Evolutionary conservation across 2,113 vertebrate species (phyloP).

Genomic region (Oplegnathus fasciatus): DNA sequence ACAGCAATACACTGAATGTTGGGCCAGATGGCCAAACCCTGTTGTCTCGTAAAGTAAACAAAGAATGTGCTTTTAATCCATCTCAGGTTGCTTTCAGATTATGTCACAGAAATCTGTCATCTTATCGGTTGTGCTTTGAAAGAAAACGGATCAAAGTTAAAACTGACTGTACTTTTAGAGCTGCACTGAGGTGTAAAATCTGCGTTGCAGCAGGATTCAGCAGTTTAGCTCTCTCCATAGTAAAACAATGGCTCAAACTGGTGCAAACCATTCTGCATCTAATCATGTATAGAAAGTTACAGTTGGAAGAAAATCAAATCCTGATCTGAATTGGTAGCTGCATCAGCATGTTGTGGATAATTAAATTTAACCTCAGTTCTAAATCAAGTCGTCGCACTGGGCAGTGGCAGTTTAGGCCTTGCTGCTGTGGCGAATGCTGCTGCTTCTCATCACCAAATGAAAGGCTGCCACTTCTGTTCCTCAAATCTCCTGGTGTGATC

Average conservation of each 20-base stretch:
- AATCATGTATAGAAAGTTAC: not conserved
- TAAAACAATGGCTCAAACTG: not conserved
- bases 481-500: constrained; percentile 15
- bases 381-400: not conserved
- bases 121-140: not conserved
- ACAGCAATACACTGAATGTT: too few relatives aligned
- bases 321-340: not conserved
- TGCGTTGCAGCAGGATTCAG: not conserved
- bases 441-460: constrained; percentile 8
- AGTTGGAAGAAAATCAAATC: not conserved
- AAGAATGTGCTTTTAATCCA: not conserved
- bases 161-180: not conserved
- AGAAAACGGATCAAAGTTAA: not conserved
- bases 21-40: too few relatives aligned
- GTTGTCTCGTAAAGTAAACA: not conserved
- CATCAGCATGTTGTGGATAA: constrained; percentile 26
- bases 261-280: not conserved
- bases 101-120: not conserved
- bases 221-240: not conserved
- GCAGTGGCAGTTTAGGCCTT: not conserved
- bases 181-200: not conserved
- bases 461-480: not conserved
- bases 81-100: not conserved
- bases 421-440: not conserved
- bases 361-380: not conserved